Conservation (phyloP, 2,113 vertebrate genomes). For the Chlamydotis undulata region DNA sequence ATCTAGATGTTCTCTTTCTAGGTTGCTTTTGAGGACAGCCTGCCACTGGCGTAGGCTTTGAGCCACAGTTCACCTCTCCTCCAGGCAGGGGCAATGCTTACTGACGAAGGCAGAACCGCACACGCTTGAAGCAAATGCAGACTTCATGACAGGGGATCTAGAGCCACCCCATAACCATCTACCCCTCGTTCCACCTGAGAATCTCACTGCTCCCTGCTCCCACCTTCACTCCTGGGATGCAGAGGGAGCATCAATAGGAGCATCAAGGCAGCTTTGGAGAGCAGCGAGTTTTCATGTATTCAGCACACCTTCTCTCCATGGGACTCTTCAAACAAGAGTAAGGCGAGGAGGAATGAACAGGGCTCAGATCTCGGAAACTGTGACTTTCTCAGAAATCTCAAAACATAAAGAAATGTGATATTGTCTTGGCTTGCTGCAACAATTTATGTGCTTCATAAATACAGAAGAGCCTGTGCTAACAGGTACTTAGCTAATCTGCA, state of each 20-base stretch:
- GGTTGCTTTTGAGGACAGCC: background rate
- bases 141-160: background rate
- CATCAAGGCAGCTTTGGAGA: background rate
- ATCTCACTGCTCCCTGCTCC: background rate
- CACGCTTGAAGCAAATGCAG: background rate
- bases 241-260: background rate
- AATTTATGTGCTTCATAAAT: background rate
- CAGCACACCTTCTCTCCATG: background rate
- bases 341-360: background rate
- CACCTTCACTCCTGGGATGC: rapidly evolving
- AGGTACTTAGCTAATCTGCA: background rate
- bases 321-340: background rate
- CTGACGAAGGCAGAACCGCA: background rate
- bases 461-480: background rate
- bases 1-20: background rate
- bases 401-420: background rate
- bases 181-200: background rate
- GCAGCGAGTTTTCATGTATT: background rate
- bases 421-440: background rate
- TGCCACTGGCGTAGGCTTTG: background rate
- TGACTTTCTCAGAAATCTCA: background rate
- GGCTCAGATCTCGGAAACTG: background rate
- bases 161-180: background rate
- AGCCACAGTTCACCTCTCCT: background rate
- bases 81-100: background rate